Conservation (phyloP, 2,888 invertebrate genomes). For the Bursaphelenchus okinawaensis region DNA sequence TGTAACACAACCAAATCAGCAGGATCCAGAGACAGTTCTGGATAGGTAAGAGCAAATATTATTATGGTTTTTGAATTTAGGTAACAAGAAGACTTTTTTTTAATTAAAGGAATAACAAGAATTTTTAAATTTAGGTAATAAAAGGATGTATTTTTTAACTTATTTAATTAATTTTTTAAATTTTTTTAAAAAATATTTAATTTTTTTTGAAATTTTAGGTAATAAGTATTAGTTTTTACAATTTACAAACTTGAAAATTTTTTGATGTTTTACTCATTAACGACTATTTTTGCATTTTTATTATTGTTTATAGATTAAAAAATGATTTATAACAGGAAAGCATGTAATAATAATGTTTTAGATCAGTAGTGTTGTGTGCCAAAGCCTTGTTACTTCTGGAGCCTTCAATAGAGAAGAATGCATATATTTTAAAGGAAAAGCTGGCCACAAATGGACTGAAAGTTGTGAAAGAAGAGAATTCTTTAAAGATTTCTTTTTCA, state of each 20-base stretch:
- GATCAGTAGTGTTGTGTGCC: slow-evolving; percentile 16
- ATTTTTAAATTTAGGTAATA: neutral
- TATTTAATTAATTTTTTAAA: neutral
- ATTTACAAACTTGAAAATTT: too few relatives aligned
- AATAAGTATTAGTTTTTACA: too few relatives aligned
- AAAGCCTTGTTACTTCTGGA: slow-evolving; percentile 13
- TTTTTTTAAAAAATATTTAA: too few relatives aligned
- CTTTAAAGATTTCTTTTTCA: neutral
- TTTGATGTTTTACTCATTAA: too few relatives aligned
- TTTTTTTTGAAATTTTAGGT: too few relatives aligned
- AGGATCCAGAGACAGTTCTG: slow-evolving; percentile 4
- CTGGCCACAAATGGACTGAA: slow-evolving; percentile 1
- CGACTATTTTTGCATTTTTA: too few relatives aligned
- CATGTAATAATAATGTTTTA: too few relatives aligned
- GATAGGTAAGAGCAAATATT: slow-evolving; percentile 6
- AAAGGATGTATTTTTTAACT: neutral
- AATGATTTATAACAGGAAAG: too few relatives aligned
- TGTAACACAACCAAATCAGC: neutral
- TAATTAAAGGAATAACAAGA: neutral
- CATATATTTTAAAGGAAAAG: slow-evolving; percentile 11
- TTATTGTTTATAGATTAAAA: neutral
- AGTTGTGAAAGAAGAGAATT: neutral
- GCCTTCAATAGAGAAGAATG: slow-evolving; percentile 1
- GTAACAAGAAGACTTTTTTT: too few relatives aligned
- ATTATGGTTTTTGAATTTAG: too few relatives aligned